Conservation (phyloP, 2,797 vertebrate genomes). For the Neostethus bicornis region DNA sequence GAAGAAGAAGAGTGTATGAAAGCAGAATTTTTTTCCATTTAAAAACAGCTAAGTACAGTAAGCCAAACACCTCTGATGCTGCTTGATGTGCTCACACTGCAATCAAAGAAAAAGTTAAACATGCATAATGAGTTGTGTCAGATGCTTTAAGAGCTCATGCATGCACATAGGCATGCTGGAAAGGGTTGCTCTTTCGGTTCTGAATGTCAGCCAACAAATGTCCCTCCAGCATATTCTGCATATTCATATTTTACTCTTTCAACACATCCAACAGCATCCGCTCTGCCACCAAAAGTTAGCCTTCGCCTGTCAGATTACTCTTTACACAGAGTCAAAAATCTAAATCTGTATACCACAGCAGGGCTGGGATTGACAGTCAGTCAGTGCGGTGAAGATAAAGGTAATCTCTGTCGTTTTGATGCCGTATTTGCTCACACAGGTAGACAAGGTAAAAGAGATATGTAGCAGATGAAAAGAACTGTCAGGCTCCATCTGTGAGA, state of each 20-base stretch:
- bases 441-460: slow-evolving; percentile 54
- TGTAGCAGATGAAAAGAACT: slow-evolving; percentile 47
- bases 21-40: neutral
- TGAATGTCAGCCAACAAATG: slow-evolving; percentile 38
- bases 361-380: slow-evolving; percentile 29
- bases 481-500: slow-evolving; percentile 39
- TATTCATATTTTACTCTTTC: slow-evolving; percentile 46
- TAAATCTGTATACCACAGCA: slow-evolving; percentile 14
- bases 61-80: neutral
- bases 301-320: slow-evolving; percentile 4
- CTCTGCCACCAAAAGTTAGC: slow-evolving; percentile 4
- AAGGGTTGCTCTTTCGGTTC: slow-evolving; percentile 16
- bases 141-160: slow-evolving; percentile 38
- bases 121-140: slow-evolving; percentile 21
- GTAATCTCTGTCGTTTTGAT: slow-evolving; percentile 52
- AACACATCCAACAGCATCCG: neutral
- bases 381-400: slow-evolving; percentile 38
- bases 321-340: neutral
- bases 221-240: slow-evolving; percentile 45
- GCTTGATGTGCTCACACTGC: neutral
- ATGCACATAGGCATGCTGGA: slow-evolving; percentile 27
- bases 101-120: slow-evolving; percentile 9
- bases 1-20: neutral
- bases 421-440: slow-evolving; percentile 43
- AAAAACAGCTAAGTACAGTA: neutral